A percentile compares a stretch with the other conserved stretches of the same genome.
These are phyloP conservation scores for Margarornis squamiger DNA, from an alignment of 2,797 vertebrate species.

Conservation along the genomic window DNA sequence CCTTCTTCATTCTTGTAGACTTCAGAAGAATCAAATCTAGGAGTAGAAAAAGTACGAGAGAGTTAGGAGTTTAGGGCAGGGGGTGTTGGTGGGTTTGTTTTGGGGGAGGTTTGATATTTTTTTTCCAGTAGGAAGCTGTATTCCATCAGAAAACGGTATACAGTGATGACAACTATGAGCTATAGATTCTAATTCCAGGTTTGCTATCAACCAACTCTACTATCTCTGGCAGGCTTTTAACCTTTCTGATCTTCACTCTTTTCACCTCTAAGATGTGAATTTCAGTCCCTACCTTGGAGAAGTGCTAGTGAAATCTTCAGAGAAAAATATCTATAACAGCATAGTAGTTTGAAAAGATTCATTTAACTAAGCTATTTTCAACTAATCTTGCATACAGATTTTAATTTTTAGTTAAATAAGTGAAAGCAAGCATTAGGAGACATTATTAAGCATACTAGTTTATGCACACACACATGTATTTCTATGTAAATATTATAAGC, in stretches of 20 bases:
- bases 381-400: not conserved
- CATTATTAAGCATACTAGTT: not conserved
- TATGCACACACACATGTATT: not conserved
- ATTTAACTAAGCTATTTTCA: not conserved
- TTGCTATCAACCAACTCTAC: not conserved
- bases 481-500: not conserved
- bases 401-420: not conserved
- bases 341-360: not conserved
- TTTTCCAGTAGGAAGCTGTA: not conserved
- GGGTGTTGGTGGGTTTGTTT: rapidly evolving
- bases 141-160: not conserved
- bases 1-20: not conserved
- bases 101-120: not conserved
- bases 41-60: not conserved
- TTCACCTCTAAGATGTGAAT: not conserved
- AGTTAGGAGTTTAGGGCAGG: rapidly evolving
- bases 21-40: not conserved
- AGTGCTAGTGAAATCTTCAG: not conserved
- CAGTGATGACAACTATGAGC: not conserved
- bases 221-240: not conserved
- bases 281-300: not conserved
- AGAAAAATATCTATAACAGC: not conserved
- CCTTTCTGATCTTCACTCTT: not conserved
- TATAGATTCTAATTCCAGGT: not conserved
- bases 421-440: not conserved